Conservation (phyloP, 2,113 vertebrate genomes). For the Leucopsar rothschildi region DNA sequence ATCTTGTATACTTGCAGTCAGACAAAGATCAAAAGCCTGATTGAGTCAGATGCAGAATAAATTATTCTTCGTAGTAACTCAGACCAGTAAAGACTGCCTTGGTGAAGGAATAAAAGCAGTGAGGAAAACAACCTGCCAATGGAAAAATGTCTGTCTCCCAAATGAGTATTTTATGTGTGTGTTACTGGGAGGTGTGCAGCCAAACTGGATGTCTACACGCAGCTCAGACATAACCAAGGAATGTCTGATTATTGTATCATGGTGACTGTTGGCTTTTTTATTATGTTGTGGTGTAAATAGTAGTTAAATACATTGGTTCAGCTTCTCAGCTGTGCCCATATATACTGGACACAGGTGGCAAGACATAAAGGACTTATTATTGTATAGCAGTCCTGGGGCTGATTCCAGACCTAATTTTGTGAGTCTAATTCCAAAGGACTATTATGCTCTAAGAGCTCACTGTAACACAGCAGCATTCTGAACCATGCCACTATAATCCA, state of each 20-base stretch:
- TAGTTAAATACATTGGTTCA: background rate
- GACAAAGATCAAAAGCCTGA: slow-evolving; percentile 24
- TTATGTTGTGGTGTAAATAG: background rate
- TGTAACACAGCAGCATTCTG: slow-evolving; percentile 14
- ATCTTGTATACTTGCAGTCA: slow-evolving; percentile 18
- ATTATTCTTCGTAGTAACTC: background rate
- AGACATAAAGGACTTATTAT: background rate
- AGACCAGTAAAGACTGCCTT: background rate
- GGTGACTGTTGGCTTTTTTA: background rate
- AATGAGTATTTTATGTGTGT: background rate
- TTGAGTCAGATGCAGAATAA: background rate
- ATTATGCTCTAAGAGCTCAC: slow-evolving; percentile 19
- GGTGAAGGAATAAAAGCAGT: background rate
- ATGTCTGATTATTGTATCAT: background rate
- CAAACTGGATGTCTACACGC: background rate
- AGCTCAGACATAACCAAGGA: background rate
- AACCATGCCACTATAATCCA: background rate
- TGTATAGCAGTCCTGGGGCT: background rate
- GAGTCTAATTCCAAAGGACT: slow-evolving; percentile 25
- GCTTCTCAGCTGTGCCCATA: background rate
- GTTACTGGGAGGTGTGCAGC: background rate
- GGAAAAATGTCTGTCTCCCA: background rate
- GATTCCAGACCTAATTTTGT: slow-evolving; percentile 40
- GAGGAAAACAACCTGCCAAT: background rate
- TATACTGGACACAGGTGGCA: slow-evolving; percentile 4